Evolutionary conservation across 2,113 vertebrate species (phyloP), one percentile per base, ranked within the genome.

Genomic region (Psettodes erumei): DNA sequence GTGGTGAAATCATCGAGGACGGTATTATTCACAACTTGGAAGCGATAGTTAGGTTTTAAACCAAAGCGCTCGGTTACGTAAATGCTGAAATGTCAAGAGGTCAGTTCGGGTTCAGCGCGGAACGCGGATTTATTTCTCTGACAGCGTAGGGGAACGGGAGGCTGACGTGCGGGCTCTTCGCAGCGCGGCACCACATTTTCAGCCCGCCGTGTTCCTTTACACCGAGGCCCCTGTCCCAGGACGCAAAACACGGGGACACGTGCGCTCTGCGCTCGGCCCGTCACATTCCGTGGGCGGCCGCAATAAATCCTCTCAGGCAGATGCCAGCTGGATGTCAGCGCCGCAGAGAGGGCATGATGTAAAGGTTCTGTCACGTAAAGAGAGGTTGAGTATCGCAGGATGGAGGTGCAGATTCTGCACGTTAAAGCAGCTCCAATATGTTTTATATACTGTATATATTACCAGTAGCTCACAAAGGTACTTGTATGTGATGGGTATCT

Each of bases 211-310:
- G n/a, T n/a, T n/a, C n/a, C n/a, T n/a, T n/a, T n/a, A n/a, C n/a
- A n/a, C n/a, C n/a, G n/a, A n/a, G n/a, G n/a, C n/a, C n/a, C n/a
- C n/a, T n/a, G n/a, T n/a, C n/a, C n/a, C n/a, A 13, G 15, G 21
- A 23, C 7, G 19, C 13, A 23, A 30, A 8, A 15, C 56, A 8
- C n/a, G 25, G 19, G 42, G 8, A 40, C 18, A n/a, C 16, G 25
- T 45, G 54, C 56, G 61, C 40, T 42, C 60, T 82, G 62, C 30
- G 64, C 54, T 66, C 43, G 15, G 60, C 43, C 19, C 77, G 77
- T 61, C 70, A 83, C 66, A 83, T 84, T 87, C 77, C 65, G 27
- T 28, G 42, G 8, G 43, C 28, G 15, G 38, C 50, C 64, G 63
- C 56, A 38, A 55, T n/a, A 38, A 54, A 75, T 59, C 42, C 45